phyloP scores from a whole-genome alignment of 1,140 invertebrate species.

The Listronotus oregonensis region DNA sequence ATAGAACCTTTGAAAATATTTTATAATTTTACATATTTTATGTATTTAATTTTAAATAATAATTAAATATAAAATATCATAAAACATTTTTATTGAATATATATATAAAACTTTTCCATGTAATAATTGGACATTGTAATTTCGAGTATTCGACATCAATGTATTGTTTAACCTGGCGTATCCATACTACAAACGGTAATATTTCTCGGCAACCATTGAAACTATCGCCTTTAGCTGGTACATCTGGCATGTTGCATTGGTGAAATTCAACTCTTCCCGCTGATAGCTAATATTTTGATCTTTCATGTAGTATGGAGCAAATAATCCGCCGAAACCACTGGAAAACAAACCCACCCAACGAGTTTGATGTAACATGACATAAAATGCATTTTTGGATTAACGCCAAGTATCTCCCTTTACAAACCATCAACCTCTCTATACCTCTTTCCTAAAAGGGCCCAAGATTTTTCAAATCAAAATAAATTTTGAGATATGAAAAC shows the following conservation, averaged over 20 bases:
- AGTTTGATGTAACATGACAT: slow-evolving; percentile 78
- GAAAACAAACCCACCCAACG: slow-evolving; percentile 81
- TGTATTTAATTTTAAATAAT: too few species aligned
- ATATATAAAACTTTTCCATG: too few species aligned
- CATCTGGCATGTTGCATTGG: slow-evolving; percentile 74
- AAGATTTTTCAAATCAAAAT: too few species aligned
- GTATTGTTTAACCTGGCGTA: too few species aligned
- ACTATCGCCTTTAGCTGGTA: slow-evolving; percentile 72
- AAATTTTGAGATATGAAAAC: too few species aligned
- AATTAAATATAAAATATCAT: too few species aligned
- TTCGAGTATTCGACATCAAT: too few species aligned
- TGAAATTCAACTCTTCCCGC: slow-evolving; percentile 68
- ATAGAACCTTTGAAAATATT: slow-evolving; percentile 68
- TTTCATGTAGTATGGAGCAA: slow-evolving; percentile 67
- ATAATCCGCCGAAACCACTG: slow-evolving; percentile 78
- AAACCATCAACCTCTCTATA: slow-evolving; percentile 54
- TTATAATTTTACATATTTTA: too few species aligned
- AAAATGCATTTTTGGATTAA: slow-evolving; percentile 64
- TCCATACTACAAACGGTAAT: too few species aligned
- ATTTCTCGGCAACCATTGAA: slow-evolving; percentile 62
- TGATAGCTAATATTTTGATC: slow-evolving; percentile 71
- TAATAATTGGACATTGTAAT: too few species aligned
- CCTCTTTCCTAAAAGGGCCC: too few species aligned
- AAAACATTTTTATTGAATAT: too few species aligned
- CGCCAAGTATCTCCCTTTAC: slow-evolving; percentile 63